A percentile compares a stretch with the other conserved stretches of the same genome.
phyloP scores from a whole-genome alignment of 2,113 vertebrate species.

The Eretmochelys imbricata region DNA sequence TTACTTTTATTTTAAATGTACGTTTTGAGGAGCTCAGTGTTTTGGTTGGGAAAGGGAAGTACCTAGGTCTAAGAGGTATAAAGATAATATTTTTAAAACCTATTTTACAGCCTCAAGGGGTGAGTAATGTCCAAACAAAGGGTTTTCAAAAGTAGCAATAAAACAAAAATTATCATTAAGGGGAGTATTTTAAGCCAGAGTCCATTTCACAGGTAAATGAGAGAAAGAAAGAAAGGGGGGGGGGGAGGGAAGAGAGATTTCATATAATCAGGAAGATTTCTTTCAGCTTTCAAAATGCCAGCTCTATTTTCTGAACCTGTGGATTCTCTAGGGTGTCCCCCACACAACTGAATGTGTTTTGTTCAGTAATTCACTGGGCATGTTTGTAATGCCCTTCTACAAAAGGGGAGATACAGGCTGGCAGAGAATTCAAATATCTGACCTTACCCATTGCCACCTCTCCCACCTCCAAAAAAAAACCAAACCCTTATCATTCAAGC shows the following conservation, averaged over 20 bases:
- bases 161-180: background rate
- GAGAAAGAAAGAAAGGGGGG: background rate
- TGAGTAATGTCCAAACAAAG: background rate
- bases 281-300: conserved; percentile 37
- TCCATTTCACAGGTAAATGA: background rate
- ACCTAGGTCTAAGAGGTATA: background rate
- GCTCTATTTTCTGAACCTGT: background rate
- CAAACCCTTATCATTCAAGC: conserved; percentile 35
- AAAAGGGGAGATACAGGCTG: background rate
- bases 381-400: conserved; percentile 2
- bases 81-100: background rate
- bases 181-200: background rate
- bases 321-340: background rate
- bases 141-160: background rate
- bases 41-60: background rate
- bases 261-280: background rate
- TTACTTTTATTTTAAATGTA: background rate
- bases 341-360: background rate
- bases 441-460: background rate
- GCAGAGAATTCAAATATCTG: background rate
- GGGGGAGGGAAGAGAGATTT: background rate
- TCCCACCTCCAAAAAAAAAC: conserved; percentile 18
- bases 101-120: background rate
- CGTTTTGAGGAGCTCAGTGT: background rate
- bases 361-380: background rate